Evolutionary conservation across 2,888 invertebrate genomes (phyloP).

Genomic region (Agriopis marginaria): DNA sequence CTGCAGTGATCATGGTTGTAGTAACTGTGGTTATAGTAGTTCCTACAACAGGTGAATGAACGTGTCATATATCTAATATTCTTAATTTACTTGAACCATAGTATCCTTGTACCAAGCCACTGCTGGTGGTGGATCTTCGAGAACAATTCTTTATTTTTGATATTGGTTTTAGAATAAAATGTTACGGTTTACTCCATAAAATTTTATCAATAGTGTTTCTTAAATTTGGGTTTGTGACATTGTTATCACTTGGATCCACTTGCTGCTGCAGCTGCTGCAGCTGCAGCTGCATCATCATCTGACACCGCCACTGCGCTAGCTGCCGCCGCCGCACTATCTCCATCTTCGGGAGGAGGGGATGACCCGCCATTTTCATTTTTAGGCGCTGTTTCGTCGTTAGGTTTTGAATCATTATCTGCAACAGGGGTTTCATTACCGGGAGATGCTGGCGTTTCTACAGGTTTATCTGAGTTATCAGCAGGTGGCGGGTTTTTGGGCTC

Average conservation of each 20-base stretch:
- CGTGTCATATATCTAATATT: conserved; percentile 12
- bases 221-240: background rate
- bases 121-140: background rate
- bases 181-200: background rate
- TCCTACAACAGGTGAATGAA: conserved; percentile 34
- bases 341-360: background rate
- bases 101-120: background rate
- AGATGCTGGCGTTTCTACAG: background rate
- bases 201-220: background rate
- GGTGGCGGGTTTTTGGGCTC: background rate
- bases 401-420: background rate
- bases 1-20: background rate
- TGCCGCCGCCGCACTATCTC: background rate
- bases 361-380: background rate
- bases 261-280: conserved; percentile 8
- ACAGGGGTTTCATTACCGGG: background rate
- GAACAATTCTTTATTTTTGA: background rate
- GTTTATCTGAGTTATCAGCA: background rate
- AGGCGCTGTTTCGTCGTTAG: background rate
- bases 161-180: background rate
- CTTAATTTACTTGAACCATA: background rate
- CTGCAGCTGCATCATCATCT: background rate
- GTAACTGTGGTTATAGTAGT: background rate
- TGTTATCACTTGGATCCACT: conserved; percentile 3
- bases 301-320: background rate